Evolutionary conservation across 2,113 vertebrate species (phyloP).

Genomic region (Crotalus tigris): DNA sequence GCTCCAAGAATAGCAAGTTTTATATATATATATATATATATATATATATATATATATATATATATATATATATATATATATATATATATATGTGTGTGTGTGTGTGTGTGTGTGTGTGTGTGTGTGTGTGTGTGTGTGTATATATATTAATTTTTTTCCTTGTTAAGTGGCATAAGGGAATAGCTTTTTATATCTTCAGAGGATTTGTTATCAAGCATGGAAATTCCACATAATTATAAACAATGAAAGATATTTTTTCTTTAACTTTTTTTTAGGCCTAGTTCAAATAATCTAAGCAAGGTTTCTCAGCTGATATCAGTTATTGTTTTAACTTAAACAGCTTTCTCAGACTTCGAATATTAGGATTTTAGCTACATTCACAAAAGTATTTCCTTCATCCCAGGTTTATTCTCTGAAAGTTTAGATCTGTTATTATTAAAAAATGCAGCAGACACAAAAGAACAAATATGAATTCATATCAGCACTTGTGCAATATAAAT

Average conservation of each 20-base stretch:
- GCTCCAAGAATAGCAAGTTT: neutral
- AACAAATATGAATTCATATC: neutral
- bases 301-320: neutral
- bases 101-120: too few species aligned
- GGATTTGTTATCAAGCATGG: neutral
- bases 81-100: too few species aligned
- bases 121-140: too few species aligned
- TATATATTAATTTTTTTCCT: neutral
- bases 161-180: neutral
- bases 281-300: neutral
- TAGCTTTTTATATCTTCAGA: neutral
- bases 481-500: neutral
- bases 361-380: neutral
- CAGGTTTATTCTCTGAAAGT: neutral
- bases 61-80: too few species aligned
- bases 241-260: neutral
- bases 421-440: neutral
- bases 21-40: neutral
- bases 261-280: neutral
- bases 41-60: too few species aligned
- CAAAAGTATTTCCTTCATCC: neutral
- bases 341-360: neutral
- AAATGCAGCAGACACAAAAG: neutral
- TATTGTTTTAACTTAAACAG: neutral
- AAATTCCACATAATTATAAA: neutral